Conservation (phyloP, 2,113 vertebrate genomes). For the Misgurnus anguillicaudatus region DNA sequence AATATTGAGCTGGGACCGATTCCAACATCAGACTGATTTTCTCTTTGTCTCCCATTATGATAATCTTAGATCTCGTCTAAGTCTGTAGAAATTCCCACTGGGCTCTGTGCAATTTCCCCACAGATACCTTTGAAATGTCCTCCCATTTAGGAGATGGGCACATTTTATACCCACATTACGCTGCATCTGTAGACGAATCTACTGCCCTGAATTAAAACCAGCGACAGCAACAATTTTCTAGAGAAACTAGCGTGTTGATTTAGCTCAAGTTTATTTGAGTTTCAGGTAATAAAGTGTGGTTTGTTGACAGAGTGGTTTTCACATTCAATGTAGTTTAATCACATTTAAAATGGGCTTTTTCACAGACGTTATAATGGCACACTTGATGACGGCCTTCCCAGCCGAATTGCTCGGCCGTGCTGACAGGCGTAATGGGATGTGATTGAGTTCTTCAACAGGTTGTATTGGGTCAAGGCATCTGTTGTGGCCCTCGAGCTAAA, state of each 20-base stretch:
- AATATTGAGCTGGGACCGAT: conserved; percentile 60
- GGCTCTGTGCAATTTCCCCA: conserved; percentile 38
- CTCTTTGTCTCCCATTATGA: conserved; percentile 63
- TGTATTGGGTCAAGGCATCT: conserved; percentile 47
- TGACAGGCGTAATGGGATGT: conserved; percentile 32
- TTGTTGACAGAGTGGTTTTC: background rate
- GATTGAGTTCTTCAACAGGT: conserved; percentile 45
- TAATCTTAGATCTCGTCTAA: conserved; percentile 62
- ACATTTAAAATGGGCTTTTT: conserved; percentile 14
- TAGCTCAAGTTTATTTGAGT: background rate
- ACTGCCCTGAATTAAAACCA: background rate
- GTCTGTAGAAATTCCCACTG: conserved; percentile 50
- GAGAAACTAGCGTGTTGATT: background rate
- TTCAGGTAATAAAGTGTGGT: background rate
- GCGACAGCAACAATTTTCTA: background rate
- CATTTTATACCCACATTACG: conserved; percentile 18
- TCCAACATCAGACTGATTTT: conserved; percentile 50
- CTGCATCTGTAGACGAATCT: conserved; percentile 4
- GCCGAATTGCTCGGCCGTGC: background rate
- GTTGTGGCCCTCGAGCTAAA: conserved; percentile 43
- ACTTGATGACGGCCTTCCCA: conserved; percentile 16
- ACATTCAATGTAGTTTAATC: conserved; percentile 20
- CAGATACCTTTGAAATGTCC: conserved; percentile 38
- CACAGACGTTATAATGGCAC: conserved; percentile 14
- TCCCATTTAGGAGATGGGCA: background rate